phyloP scores from a whole-genome alignment of 2,797 vertebrate genomes.

The Squalus acanthias region DNA sequence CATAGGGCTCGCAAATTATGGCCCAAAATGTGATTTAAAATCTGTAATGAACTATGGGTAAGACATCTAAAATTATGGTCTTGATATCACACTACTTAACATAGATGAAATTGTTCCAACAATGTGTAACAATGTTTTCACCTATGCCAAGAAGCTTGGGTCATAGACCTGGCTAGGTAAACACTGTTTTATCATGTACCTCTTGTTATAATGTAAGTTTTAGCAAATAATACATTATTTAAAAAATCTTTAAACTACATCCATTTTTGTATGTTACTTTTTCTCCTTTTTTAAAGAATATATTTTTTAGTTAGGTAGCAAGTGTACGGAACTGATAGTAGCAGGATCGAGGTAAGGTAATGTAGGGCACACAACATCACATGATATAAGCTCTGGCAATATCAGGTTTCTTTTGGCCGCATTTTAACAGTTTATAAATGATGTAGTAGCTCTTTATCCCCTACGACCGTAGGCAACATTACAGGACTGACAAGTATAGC shows the following conservation, averaged over 20 bases:
- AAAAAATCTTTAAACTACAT: not conserved
- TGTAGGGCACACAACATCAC: not conserved
- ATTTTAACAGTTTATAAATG: constrained; percentile 4
- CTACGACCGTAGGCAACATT: not conserved
- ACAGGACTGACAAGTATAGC: not conserved
- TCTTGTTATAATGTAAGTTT: not conserved
- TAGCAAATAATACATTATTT: not conserved
- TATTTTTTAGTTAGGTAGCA: not conserved
- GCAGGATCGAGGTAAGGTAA: not conserved
- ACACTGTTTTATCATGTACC: not conserved
- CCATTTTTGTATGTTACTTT: not conserved
- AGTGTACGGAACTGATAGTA: not conserved
- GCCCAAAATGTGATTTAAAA: no score
- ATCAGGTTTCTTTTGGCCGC: not conserved
- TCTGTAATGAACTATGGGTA: not conserved
- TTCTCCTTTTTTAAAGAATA: not conserved
- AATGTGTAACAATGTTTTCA: not conserved
- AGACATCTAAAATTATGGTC: not conserved
- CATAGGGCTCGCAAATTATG: no score
- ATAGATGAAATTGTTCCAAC: not conserved
- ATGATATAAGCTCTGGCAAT: not conserved
- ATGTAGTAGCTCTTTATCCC: constrained; percentile 21
- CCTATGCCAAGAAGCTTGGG: not conserved
- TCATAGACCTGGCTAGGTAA: not conserved
- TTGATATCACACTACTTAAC: not conserved